A percentile compares a stretch with the other conserved stretches of the same genome.
These are phyloP conservation scores for Pseudorasbora parva DNA, from an alignment of 2,113 vertebrate genomes.

Conservation along the genomic window DNA sequence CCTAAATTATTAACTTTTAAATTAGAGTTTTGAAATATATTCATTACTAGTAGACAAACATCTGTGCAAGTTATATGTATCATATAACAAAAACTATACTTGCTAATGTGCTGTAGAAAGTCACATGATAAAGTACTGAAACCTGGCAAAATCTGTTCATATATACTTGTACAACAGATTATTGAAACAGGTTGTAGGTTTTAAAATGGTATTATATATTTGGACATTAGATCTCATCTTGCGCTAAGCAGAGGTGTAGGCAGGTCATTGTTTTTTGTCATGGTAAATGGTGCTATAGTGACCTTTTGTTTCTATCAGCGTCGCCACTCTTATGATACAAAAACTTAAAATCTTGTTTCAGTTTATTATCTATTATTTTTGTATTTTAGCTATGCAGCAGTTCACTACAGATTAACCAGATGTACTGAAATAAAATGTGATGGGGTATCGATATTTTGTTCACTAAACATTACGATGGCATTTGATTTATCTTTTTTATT, in stretches of 20 bases:
- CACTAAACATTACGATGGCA: not conserved
- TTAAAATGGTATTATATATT: not conserved
- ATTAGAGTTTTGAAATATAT: not conserved
- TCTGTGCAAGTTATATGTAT: not conserved
- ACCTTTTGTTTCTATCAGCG: not conserved
- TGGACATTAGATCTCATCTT: not conserved
- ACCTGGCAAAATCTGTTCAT: not conserved
- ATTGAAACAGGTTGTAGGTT: not conserved
- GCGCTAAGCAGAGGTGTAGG: not conserved
- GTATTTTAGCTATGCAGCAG: conserved; percentile 31
- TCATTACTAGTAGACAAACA: not conserved
- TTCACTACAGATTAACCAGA: not conserved
- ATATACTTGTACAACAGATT: not conserved
- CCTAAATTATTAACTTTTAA: not conserved
- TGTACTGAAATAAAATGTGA: not conserved
- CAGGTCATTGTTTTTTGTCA: not conserved
- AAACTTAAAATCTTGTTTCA: not conserved
- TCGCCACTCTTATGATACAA: not conserved
- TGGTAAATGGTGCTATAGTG: not conserved
- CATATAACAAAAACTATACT: not conserved
- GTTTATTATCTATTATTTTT: not conserved
- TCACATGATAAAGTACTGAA: not conserved
- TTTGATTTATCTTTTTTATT: not conserved
- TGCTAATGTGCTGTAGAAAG: not conserved
- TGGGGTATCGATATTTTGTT: not conserved